Evolutionary conservation across 2,113 vertebrate species (phyloP).

Genomic region (Isichthys henryi): DNA sequence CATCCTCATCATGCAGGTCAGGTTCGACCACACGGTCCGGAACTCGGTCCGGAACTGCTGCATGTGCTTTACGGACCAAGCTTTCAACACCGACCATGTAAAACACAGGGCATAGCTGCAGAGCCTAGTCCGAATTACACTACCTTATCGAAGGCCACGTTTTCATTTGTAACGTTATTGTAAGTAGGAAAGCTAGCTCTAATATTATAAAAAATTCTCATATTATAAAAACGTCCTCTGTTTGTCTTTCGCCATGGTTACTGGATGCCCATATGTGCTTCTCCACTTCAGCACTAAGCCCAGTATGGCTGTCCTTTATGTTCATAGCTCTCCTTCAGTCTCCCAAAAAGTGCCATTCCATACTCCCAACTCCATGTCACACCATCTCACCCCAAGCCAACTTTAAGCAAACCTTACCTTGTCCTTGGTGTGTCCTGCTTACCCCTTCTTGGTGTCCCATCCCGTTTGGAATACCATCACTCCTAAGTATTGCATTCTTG

Average conservation of each 20-base stretch:
- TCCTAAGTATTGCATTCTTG: background rate
- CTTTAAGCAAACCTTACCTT: background rate
- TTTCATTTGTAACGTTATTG: background rate
- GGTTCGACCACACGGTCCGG: background rate
- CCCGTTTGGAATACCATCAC: background rate
- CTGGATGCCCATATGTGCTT: background rate
- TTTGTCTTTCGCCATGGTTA: background rate
- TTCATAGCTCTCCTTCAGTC: background rate
- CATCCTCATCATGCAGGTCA: constrained; percentile 92
- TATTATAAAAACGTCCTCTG: background rate
- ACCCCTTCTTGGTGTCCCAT: background rate
- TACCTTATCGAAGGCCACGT: background rate
- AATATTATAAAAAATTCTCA: background rate
- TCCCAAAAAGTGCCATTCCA: background rate
- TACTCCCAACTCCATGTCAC: background rate
- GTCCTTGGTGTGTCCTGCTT: background rate
- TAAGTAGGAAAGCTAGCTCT: background rate
- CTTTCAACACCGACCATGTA: background rate
- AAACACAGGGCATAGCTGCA: background rate
- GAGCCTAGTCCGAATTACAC: background rate
- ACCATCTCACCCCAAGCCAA: background rate
- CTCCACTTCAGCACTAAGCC: background rate
- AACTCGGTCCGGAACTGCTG: background rate
- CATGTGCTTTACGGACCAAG: background rate
- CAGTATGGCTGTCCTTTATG: background rate